phyloP scores from a whole-genome alignment of 2,888 invertebrate genomes.

The Chydorus sphaericus region DNA sequence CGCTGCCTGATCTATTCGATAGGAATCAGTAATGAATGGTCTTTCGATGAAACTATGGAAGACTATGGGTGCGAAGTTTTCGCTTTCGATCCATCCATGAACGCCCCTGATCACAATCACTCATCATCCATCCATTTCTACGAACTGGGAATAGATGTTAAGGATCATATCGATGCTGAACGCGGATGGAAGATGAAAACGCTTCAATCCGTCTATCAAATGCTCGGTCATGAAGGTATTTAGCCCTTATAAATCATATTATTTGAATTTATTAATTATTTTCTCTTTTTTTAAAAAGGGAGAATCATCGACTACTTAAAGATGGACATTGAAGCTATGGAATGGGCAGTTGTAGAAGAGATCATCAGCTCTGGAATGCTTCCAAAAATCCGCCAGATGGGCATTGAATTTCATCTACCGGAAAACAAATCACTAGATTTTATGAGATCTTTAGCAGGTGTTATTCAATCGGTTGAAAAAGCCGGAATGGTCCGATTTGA shows the following conservation, averaged over 20 bases:
- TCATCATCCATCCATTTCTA: neutral
- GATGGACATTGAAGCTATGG: constrained; percentile 4
- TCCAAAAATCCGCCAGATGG: neutral
- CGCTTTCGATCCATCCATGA: constrained; percentile 7
- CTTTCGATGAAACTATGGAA: constrained; percentile 1
- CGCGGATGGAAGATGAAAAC: constrained; percentile 3
- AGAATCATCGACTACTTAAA: constrained; percentile 9
- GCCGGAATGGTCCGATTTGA: constrained; percentile 8
- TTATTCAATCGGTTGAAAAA: neutral
- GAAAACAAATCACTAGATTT: neutral
- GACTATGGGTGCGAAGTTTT: constrained; percentile 2
- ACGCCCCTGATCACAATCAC: neutral
- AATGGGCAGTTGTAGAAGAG: neutral
- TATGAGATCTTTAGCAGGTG: neutral
- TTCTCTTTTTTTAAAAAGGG: too few species aligned
- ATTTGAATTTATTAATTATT: too few species aligned
- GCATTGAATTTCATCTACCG: neutral
- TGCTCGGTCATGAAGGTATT: neutral
- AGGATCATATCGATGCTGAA: neutral
- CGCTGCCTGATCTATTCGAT: constrained; percentile 1
- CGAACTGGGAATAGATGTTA: neutral
- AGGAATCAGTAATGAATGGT: constrained; percentile 9
- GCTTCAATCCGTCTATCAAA: neutral
- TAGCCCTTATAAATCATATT: too few species aligned
- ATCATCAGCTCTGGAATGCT: neutral